Percentiles rank a stretch among this genome's conserved stretches.
Evolutionary conservation across 1,140 invertebrate species (phyloP).

Genomic region (Drosophila cardini): DNA sequence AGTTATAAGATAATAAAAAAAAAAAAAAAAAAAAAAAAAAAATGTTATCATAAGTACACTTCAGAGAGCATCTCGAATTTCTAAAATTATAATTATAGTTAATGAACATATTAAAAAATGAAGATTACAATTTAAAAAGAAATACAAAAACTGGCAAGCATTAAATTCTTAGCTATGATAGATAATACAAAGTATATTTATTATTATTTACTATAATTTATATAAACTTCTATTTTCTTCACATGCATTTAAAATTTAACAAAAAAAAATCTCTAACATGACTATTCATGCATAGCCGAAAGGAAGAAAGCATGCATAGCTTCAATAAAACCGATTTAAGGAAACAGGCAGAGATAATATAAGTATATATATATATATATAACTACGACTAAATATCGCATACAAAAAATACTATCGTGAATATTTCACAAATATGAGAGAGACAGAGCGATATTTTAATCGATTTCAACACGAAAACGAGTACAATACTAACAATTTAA

Average conservation of each 20-base stretch:
- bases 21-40: too few relatives aligned
- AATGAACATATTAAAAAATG: too few relatives aligned
- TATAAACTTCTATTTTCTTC: background rate
- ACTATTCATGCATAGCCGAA: background rate
- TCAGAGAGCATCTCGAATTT: too few relatives aligned
- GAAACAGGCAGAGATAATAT: background rate
- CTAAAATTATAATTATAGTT: too few relatives aligned
- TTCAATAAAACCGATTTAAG: background rate
- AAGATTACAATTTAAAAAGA: too few relatives aligned
- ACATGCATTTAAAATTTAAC: background rate
- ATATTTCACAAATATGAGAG: background rate
- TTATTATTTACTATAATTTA: background rate
- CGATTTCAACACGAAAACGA: background rate
- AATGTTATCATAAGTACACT: too few relatives aligned
- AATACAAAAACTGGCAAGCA: too few relatives aligned
- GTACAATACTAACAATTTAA: slow-evolving; percentile 16
- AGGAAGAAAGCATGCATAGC: slow-evolving; percentile 1
- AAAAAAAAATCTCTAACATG: background rate
- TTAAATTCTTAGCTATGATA: too few relatives aligned
- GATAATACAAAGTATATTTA: too few relatives aligned
- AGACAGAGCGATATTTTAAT: background rate
- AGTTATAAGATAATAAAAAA: too few relatives aligned
- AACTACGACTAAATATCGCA: background rate
- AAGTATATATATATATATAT: background rate
- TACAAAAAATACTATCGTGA: background rate